These are phyloP conservation scores for Strix occidentalis DNA, from an alignment of 2,797 vertebrate genomes.

Conservation along the genomic window DNA sequence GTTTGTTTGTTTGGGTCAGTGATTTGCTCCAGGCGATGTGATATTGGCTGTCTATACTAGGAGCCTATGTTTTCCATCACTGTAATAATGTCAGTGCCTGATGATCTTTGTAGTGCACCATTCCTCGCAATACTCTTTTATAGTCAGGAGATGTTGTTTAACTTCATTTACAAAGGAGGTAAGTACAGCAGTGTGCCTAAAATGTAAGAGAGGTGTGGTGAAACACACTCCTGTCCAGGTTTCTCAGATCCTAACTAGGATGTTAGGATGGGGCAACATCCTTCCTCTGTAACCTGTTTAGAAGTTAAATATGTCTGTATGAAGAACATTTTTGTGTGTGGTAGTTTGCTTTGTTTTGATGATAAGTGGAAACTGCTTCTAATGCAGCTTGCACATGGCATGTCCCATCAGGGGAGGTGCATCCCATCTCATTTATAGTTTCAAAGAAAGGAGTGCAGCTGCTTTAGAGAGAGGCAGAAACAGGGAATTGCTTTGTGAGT, in stretches of 20 bases:
- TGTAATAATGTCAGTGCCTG: neutral
- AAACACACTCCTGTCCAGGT: neutral
- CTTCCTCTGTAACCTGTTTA: neutral
- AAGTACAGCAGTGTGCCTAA: neutral
- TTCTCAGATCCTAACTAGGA: neutral
- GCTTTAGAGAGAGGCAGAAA: neutral
- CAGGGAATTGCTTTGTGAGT: neutral
- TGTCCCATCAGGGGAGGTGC: neutral
- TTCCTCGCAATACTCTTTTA: neutral
- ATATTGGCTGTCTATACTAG: neutral
- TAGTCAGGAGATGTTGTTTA: neutral
- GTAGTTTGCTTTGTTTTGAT: neutral
- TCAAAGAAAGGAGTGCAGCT: neutral
- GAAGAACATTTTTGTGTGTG: neutral
- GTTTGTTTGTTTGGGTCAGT: neutral
- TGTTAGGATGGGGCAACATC: neutral
- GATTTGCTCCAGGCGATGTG: neutral
- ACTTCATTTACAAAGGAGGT: neutral
- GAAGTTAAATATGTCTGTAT: neutral
- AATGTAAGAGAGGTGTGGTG: neutral
- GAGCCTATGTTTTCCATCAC: neutral
- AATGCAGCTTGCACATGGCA: neutral
- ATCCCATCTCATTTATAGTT: neutral
- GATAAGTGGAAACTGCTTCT: neutral
- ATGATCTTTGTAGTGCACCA: neutral